Conservation (phyloP, 2,888 invertebrate species). For the Drosophila histrio region DNA sequence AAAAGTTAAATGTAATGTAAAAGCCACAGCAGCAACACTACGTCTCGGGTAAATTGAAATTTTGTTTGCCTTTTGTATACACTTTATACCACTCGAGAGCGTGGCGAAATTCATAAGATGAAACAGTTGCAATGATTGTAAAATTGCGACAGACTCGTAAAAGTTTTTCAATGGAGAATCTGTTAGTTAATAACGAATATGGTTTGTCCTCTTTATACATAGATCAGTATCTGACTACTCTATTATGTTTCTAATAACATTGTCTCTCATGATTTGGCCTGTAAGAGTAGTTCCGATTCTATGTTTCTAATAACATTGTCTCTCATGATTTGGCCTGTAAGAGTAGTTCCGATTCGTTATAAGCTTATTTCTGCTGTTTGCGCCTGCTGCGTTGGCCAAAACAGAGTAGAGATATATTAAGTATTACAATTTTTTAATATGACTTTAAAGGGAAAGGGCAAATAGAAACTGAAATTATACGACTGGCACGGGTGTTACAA, state of each 20-base stretch:
- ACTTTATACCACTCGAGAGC: background rate
- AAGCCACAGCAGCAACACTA: constrained; percentile 49
- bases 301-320: background rate
- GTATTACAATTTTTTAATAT: constrained; percentile 40
- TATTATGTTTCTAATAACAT: background rate
- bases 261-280: background rate
- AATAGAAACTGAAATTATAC: constrained; percentile 18
- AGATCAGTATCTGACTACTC: background rate
- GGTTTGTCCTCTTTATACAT: background rate
- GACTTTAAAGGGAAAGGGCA: constrained; percentile 12
- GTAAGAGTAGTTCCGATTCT: constrained; percentile 2
- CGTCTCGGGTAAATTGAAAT: constrained; percentile 43
- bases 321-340: background rate
- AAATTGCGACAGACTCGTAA: constrained; percentile 1
- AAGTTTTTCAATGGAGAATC: background rate
- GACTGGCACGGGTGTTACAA: background rate
- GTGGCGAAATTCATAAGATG: background rate
- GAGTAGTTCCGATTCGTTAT: constrained; percentile 8
- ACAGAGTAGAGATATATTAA: constrained; percentile 15
- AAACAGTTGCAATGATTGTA: constrained; percentile 16
- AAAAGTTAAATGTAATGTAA: constrained; percentile 75
- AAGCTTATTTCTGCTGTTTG: background rate
- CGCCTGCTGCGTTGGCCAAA: constrained; percentile 12
- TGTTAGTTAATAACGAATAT: background rate
- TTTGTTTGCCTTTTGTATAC: constrained; percentile 23